Evolutionary conservation across 1,140 invertebrate genomes (phyloP).

Genomic region (Drosophila ananassae): DNA sequence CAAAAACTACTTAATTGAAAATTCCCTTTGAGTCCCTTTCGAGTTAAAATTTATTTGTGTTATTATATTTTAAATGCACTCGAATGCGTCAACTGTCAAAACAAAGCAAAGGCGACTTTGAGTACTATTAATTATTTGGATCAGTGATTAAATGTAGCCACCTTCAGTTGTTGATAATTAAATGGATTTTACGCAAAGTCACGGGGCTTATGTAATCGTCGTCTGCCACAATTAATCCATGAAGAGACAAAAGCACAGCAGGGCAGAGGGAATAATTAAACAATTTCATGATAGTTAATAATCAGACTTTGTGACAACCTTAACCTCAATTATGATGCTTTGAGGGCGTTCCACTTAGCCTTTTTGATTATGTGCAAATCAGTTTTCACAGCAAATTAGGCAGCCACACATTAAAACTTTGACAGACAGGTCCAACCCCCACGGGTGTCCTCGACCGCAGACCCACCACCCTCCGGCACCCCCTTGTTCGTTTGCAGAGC

Average conservation of each 20-base stretch:
- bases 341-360: conserved; percentile 12
- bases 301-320: conserved; percentile 31
- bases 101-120: background rate
- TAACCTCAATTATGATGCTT: conserved; percentile 20
- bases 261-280: conserved; percentile 45
- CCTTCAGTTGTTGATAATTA: conserved; percentile 29
- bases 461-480: background rate
- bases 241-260: background rate
- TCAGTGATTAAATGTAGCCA: conserved; percentile 35
- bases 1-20: background rate
- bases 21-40: background rate
- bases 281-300: conserved; percentile 53
- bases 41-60: background rate
- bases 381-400: conserved; percentile 81
- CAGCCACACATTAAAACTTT: conserved; percentile 75
- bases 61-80: background rate
- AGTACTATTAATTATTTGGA: conserved; percentile 22
- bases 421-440: conserved; percentile 51
- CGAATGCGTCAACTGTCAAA: conserved; percentile 3
- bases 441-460: conserved; percentile 24
- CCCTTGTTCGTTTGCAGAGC: background rate
- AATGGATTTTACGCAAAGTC: conserved; percentile 48
- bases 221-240: conserved; percentile 40
- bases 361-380: conserved; percentile 73
- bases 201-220: conserved; percentile 18